Evolutionary conservation across 2,113 vertebrate species (phyloP).

Genomic region (Noturus placidus): DNA sequence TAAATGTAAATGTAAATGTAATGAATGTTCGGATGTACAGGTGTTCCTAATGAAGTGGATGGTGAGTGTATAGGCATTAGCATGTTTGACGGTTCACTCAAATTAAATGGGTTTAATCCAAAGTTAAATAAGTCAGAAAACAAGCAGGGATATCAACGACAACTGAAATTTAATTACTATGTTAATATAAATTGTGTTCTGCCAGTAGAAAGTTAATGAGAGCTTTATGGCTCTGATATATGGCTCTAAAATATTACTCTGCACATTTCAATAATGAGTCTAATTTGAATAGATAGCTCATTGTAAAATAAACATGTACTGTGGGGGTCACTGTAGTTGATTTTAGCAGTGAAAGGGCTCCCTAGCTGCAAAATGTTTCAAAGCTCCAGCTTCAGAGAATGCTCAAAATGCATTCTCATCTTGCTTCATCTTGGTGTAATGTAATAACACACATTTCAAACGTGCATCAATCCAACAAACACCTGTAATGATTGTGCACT

Average conservation of each 20-base stretch:
- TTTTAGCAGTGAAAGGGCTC: background rate
- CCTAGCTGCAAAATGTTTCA: background rate
- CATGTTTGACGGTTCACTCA: background rate
- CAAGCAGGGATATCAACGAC: background rate
- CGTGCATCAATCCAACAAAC: background rate
- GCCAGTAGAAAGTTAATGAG: background rate
- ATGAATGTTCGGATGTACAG: background rate
- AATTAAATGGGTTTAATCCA: background rate
- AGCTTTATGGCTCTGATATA: background rate
- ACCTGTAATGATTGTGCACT: background rate
- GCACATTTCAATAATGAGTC: background rate
- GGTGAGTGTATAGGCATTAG: background rate
- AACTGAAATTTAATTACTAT: background rate
- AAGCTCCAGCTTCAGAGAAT: background rate
- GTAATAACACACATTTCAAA: background rate
- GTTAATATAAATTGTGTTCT: background rate
- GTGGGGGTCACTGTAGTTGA: background rate
- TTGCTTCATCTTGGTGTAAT: background rate
- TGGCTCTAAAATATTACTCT: background rate
- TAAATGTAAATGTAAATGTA: too few species aligned
- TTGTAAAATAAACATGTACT: background rate
- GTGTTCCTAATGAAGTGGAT: background rate
- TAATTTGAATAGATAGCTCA: background rate
- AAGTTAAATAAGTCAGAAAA: background rate
- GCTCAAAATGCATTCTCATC: background rate